These are phyloP conservation scores for Acanthosoma haemorrhoidale DNA, from an alignment of 2,888 invertebrate genomes.

Conservation along the genomic window DNA sequence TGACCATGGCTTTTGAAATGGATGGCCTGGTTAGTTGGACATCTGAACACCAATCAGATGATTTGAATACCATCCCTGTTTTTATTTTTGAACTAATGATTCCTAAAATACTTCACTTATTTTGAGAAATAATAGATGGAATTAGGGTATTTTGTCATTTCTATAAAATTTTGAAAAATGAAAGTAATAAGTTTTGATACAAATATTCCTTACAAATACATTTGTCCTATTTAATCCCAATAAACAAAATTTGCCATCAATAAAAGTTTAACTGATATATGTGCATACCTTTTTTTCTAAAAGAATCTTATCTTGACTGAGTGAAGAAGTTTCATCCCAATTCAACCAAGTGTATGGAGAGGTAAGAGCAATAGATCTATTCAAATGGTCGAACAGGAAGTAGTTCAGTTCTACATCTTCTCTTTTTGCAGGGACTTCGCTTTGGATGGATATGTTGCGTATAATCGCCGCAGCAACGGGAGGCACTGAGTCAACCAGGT, in stretches of 20 bases:
- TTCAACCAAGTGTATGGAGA: constrained; percentile 27
- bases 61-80: too few species aligned
- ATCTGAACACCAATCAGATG: too few species aligned
- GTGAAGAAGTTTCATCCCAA: constrained; percentile 26
- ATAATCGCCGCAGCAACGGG: constrained; percentile 22
- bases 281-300: constrained; percentile 10
- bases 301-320: constrained; percentile 1
- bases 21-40: too few species aligned
- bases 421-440: not conserved
- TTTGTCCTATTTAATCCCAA: too few species aligned
- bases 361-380: constrained; percentile 14
- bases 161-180: too few species aligned
- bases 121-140: too few species aligned
- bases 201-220: too few species aligned
- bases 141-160: too few species aligned
- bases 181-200: too few species aligned
- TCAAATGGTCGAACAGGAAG: constrained; percentile 24
- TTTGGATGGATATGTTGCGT: not conserved
- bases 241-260: not conserved
- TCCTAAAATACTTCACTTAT: too few species aligned
- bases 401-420: not conserved
- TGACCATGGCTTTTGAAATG: too few species aligned
- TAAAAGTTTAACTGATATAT: not conserved
- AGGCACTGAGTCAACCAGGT: constrained; percentile 3
- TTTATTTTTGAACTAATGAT: too few species aligned